A percentile compares a stretch with the other conserved stretches of the same genome.
phyloP scores from a whole-genome alignment of 2,797 vertebrate genomes.

The Naso thynnoides region DNA sequence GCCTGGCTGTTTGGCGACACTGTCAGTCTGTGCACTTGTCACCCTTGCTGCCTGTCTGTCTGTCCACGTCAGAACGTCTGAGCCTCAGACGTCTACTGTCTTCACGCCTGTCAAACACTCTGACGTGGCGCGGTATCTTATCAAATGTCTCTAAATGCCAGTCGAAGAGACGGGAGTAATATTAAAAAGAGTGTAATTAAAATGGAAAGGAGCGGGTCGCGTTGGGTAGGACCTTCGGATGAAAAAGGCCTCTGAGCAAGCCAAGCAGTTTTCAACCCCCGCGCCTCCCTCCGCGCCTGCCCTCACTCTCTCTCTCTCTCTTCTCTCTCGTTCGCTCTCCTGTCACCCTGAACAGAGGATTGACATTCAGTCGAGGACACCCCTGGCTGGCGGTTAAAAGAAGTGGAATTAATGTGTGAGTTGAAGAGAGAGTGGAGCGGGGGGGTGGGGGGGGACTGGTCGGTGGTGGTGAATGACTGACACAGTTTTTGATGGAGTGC shows the following conservation, averaged over 20 bases:
- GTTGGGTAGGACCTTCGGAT: slow-evolving; percentile 72
- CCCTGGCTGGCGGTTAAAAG: slow-evolving; percentile 80
- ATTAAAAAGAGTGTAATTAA: slow-evolving; percentile 72
- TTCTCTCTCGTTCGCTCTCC: slow-evolving; percentile 63
- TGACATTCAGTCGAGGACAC: slow-evolving; percentile 84
- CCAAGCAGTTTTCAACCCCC: slow-evolving; percentile 49
- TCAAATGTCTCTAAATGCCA: slow-evolving; percentile 71
- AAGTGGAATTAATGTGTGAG: slow-evolving; percentile 82
- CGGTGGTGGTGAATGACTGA: slow-evolving; percentile 74
- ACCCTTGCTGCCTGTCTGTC: slow-evolving; percentile 34
- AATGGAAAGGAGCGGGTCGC: slow-evolving; percentile 70
- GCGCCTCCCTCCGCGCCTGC: not conserved
- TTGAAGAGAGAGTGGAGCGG: slow-evolving; percentile 62
- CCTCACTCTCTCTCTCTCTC: slow-evolving; percentile 36
- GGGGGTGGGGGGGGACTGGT: slow-evolving; percentile 30
- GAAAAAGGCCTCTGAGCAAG: slow-evolving; percentile 57
- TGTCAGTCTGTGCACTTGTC: slow-evolving; percentile 40
- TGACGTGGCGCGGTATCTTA: slow-evolving; percentile 49
- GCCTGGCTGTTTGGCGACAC: slow-evolving; percentile 42
- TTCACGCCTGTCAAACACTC: slow-evolving; percentile 52
- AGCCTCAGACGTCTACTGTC: slow-evolving; percentile 55
- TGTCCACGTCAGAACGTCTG: slow-evolving; percentile 39
- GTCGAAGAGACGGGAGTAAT: slow-evolving; percentile 52
- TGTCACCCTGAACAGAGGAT: slow-evolving; percentile 79
- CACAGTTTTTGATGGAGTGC: slow-evolving; percentile 83